Percentiles rank a stretch among this genome's conserved stretches.
phyloP scores from a whole-genome alignment of 2,113 vertebrate genomes.

The Anas platyrhynchos region DNA sequence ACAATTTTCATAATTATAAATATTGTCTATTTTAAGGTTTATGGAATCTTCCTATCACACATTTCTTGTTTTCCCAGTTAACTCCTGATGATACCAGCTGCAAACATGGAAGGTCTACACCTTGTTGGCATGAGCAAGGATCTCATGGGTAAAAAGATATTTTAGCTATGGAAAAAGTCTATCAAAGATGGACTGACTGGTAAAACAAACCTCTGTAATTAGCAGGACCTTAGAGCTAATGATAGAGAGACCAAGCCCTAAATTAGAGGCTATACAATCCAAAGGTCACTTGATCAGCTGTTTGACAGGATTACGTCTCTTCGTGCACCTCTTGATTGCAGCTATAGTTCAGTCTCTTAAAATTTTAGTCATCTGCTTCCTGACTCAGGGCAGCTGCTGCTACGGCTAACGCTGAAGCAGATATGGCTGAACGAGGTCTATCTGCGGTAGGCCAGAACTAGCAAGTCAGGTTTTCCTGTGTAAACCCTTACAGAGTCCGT shows the following conservation, averaged over 20 bases:
- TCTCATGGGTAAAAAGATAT: not conserved
- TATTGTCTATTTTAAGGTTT: constrained; percentile 39
- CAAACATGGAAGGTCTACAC: not conserved
- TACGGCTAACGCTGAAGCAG: not conserved
- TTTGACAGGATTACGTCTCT: not conserved
- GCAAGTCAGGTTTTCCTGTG: not conserved
- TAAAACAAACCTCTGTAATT: not conserved
- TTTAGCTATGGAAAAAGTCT: not conserved
- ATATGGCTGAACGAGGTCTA: not conserved
- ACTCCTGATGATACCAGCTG: not conserved
- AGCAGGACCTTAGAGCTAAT: not conserved
- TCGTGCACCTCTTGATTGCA: not conserved
- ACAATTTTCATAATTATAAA: constrained; percentile 45
- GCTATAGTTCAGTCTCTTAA: not conserved
- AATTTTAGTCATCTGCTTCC: not conserved
- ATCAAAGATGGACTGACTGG: not conserved
- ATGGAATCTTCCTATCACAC: constrained; percentile 1
- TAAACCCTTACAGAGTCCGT: not conserved
- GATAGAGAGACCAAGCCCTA: not conserved
- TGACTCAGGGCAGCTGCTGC: not conserved
- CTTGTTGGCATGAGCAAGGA: not conserved
- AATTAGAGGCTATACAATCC: not conserved
- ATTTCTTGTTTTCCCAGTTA: not conserved
- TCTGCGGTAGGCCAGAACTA: not conserved
- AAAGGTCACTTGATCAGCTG: not conserved